phyloP scores from a whole-genome alignment of 1,140 invertebrate genomes.

The Drosophila mauritiana region DNA sequence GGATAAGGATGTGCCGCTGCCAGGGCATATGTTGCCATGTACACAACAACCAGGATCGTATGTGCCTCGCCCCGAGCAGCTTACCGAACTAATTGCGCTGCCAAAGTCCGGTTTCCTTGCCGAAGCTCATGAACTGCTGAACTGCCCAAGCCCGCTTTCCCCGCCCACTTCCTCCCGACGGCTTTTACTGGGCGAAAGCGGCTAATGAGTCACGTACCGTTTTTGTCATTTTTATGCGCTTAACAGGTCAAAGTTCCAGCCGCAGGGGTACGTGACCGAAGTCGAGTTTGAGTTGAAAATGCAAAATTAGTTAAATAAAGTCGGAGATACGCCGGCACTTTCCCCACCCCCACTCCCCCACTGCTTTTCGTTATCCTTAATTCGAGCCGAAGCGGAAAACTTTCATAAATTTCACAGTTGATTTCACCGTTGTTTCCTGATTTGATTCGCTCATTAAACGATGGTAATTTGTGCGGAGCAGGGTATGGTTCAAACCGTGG shows the following conservation, averaged over 20 bases:
- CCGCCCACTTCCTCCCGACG: not conserved
- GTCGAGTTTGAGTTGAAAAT: constrained; percentile 63
- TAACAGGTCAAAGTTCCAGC: constrained; percentile 63
- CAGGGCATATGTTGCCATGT: constrained; percentile 5
- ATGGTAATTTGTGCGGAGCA: constrained; percentile 1
- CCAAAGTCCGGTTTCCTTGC: constrained; percentile 33
- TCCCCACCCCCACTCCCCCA: not conserved
- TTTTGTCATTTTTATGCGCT: constrained; percentile 76
- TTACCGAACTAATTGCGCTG: constrained; percentile 54
- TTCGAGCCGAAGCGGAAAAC: constrained; percentile 27
- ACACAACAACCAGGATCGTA: not conserved
- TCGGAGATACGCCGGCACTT: constrained; percentile 2
- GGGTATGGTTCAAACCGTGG: not conserved
- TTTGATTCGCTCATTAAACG: constrained; percentile 28
- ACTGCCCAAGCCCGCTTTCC: constrained; percentile 11
- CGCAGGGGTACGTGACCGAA: constrained; percentile 64
- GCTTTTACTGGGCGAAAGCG: constrained; percentile 18
- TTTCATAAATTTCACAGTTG: constrained; percentile 76
- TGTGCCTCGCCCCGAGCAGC: constrained; percentile 32
- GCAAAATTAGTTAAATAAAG: constrained; percentile 72
- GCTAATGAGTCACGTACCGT: constrained; percentile 75
- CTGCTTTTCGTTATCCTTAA: not conserved
- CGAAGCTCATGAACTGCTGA: constrained; percentile 14
- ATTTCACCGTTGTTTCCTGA: constrained; percentile 54
- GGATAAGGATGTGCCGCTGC: constrained; percentile 24